Percentiles rank a stretch among this genome's conserved stretches.
Conservation (phyloP, 2,888 invertebrate genomes). For the Pterobdella sp. region DNA sequence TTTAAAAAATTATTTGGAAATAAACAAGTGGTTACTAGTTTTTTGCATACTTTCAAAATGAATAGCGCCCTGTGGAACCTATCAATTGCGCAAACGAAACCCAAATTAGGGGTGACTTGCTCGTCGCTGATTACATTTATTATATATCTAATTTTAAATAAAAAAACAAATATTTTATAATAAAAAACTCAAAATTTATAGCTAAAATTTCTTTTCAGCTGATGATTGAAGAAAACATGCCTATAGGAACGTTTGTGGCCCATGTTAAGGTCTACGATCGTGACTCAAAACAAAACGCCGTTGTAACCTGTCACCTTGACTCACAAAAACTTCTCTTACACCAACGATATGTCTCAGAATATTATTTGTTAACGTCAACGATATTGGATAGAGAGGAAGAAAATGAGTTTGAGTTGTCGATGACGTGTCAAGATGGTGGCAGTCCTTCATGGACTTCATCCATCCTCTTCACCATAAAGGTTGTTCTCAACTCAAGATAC, state of each 20-base stretch:
- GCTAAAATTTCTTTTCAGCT: background rate
- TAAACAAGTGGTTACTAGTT: no score
- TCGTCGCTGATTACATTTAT: no score
- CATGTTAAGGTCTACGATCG: conserved; percentile 82
- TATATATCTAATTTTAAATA: no score
- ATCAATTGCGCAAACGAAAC: no score
- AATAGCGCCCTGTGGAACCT: no score
- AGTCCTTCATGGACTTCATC: conserved; percentile 6
- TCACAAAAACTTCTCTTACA: conserved; percentile 66
- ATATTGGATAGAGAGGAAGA: conserved; percentile 34
- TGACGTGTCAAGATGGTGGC: conserved; percentile 34
- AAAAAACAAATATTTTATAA: no score
- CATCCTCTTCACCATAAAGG: conserved; percentile 10
- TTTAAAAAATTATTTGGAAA: no score
- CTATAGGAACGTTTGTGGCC: conserved; percentile 81
- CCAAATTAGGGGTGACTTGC: no score
- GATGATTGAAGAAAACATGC: conserved; percentile 58
- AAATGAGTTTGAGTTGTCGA: conserved; percentile 29
- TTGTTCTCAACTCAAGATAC: no score
- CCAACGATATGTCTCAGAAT: conserved; percentile 30
- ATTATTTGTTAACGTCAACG: conserved; percentile 34
- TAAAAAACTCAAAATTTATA: no score
- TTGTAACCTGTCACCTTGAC: conserved; percentile 63
- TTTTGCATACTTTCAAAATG: no score
- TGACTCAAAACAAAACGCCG: conserved; percentile 82